A percentile compares a stretch with the other conserved stretches of the same genome.
phyloP scores from a whole-genome alignment of 2,888 invertebrate species.

The Drosophila acutilabella region DNA sequence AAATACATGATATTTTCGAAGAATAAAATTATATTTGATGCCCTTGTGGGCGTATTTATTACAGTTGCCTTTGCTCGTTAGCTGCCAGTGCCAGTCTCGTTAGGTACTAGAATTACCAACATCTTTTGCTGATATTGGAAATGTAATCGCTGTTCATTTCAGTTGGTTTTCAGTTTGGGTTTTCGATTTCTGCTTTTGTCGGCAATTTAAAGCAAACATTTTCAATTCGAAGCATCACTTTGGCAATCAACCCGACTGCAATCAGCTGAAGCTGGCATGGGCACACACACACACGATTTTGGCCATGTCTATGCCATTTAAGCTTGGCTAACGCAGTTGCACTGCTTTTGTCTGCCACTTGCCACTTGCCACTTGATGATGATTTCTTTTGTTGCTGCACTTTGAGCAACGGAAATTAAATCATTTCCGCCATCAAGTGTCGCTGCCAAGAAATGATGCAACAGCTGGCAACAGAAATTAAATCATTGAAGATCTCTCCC shows the following conservation, averaged over 20 bases:
- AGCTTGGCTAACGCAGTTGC: constrained; percentile 37
- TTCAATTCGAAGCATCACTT: constrained; percentile 29
- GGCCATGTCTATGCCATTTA: constrained; percentile 14
- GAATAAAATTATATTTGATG: too few relatives aligned
- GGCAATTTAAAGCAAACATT: constrained; percentile 26
- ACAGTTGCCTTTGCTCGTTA: neutral
- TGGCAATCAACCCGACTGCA: constrained; percentile 34
- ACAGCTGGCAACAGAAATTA: constrained; percentile 63
- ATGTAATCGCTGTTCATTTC: constrained; percentile 6
- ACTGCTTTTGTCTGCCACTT: constrained; percentile 38
- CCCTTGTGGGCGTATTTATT: neutral
- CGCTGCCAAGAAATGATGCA: constrained; percentile 57
- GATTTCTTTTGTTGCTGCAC: constrained; percentile 40
- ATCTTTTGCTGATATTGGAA: neutral
- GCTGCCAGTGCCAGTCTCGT: neutral
- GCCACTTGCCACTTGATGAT: constrained; percentile 31
- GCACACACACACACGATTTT: constrained; percentile 25
- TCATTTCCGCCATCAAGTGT: constrained; percentile 69
- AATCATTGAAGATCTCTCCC: constrained; percentile 40
- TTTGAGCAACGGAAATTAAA: constrained; percentile 68
- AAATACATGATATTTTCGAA: too few relatives aligned
- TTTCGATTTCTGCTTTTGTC: constrained; percentile 8
- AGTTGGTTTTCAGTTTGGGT: constrained; percentile 21
- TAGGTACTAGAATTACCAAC: neutral
- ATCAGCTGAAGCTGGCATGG: constrained; percentile 29